Percentiles rank a stretch among this genome's conserved stretches.
These are phyloP conservation scores for Corythoichthys haematopterus DNA, from an alignment of 2,113 vertebrate species.

Conservation along the genomic window DNA sequence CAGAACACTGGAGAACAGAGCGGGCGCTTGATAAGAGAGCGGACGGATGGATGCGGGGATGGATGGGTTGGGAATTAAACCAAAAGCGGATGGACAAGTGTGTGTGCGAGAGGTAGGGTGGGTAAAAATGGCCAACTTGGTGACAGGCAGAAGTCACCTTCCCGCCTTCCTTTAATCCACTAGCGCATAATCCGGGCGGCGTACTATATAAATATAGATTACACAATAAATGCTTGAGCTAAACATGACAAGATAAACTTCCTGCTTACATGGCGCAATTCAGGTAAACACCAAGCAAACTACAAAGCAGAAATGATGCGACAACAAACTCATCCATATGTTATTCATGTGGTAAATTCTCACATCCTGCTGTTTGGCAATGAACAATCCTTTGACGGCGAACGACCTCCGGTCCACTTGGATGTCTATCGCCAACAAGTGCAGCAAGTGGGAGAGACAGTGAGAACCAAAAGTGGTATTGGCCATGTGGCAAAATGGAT, in stretches of 20 bases:
- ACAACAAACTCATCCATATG: not conserved
- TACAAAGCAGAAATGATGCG: no score
- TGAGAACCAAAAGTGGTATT: no score
- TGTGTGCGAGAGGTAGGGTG: slow-evolving; percentile 17
- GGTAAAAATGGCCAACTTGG: slow-evolving; percentile 36
- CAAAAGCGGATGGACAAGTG: slow-evolving; percentile 28
- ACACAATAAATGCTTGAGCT: slow-evolving; percentile 48
- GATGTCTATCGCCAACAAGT: no score
- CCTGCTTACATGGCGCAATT: not conserved
- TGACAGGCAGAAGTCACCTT: slow-evolving; percentile 54
- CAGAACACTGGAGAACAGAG: slow-evolving; percentile 47
- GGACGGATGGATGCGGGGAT: slow-evolving; percentile 31
- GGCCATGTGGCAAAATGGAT: no score
- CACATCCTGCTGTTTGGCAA: not conserved
- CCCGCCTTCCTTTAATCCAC: slow-evolving; percentile 24
- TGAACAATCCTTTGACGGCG: no score
- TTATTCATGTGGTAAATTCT: not conserved
- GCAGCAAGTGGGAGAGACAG: no score
- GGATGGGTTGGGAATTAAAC: slow-evolving; percentile 1
- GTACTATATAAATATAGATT: slow-evolving; percentile 55
- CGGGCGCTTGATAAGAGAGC: slow-evolving; percentile 20
- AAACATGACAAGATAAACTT: not conserved
- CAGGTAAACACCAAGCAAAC: not conserved
- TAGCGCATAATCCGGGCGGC: slow-evolving; percentile 62
- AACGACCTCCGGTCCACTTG: no score